phyloP scores from a whole-genome alignment of 2,797 vertebrate genomes.

The Iguana delicatissima region DNA sequence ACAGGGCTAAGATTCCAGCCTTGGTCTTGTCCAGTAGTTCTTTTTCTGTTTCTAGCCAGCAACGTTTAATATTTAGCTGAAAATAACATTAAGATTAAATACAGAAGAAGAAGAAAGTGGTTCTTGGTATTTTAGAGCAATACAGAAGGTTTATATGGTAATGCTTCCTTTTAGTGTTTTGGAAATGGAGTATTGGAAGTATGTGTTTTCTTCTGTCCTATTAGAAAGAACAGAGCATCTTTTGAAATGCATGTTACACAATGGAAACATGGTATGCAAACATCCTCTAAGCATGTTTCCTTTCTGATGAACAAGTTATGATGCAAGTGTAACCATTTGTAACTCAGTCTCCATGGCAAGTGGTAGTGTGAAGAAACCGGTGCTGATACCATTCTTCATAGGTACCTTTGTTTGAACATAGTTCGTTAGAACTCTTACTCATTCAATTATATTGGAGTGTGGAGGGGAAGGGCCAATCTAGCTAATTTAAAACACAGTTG shows the following conservation, averaged over 20 bases:
- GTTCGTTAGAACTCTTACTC: neutral
- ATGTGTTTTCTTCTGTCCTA: neutral
- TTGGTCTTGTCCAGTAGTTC: neutral
- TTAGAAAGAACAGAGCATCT: neutral
- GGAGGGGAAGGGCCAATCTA: neutral
- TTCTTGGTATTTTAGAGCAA: neutral
- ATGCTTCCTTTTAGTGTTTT: neutral
- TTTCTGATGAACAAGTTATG: neutral
- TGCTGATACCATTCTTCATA: neutral
- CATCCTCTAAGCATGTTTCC: neutral
- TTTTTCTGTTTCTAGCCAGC: neutral
- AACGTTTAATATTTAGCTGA: neutral
- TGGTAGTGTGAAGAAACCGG: neutral
- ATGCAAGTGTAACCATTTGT: neutral
- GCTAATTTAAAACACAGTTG: neutral
- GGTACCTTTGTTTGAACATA: neutral
- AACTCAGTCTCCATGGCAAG: neutral
- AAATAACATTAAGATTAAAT: neutral
- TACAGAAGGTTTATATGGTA: neutral
- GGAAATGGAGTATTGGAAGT: no score
- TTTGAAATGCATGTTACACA: no score
- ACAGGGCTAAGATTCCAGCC: neutral
- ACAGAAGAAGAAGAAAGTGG: neutral
- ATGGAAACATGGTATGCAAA: neutral
- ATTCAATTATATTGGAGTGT: neutral